Percentiles rank a stretch among this genome's conserved stretches.
phyloP scores from a whole-genome alignment of 2,113 vertebrate species.

The Grantiella picta region DNA sequence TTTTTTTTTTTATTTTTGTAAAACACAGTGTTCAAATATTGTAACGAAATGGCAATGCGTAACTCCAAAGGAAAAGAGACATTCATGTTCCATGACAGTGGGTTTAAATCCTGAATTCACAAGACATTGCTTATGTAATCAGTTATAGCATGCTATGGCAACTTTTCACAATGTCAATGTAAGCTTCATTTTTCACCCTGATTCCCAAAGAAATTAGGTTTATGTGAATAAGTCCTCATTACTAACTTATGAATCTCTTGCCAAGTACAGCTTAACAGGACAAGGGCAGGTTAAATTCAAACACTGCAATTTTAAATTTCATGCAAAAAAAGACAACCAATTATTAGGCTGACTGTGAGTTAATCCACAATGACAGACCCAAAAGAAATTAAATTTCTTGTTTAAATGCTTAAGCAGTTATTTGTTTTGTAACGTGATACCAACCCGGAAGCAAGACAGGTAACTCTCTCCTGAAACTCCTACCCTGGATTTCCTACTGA shows the following conservation, averaged over 20 bases:
- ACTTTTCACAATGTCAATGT: neutral
- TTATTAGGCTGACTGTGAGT: neutral
- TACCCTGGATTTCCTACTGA: neutral
- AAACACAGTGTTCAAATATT: neutral
- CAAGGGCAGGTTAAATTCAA: neutral
- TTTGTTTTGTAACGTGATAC: neutral
- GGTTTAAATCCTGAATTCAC: neutral
- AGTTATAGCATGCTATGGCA: neutral
- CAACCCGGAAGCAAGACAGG: fast-evolving
- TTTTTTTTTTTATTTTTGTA: fast-evolving
- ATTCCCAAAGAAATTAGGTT: neutral
- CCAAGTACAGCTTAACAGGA: neutral
- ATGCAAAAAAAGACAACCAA: neutral
- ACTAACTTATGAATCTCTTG: neutral
- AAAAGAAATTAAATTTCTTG: neutral
- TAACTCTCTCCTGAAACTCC: neutral
- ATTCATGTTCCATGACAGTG: neutral
- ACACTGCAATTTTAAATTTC: neutral
- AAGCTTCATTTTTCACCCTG: neutral
- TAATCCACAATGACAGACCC: neutral
- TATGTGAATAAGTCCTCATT: neutral
- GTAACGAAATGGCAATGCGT: fast-evolving
- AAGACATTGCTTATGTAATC: neutral
- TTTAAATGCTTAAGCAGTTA: neutral
- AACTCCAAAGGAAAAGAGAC: neutral